These are phyloP conservation scores for Cyrtonyx montezumae DNA, from an alignment of 2,113 vertebrate species.

Conservation along the genomic window DNA sequence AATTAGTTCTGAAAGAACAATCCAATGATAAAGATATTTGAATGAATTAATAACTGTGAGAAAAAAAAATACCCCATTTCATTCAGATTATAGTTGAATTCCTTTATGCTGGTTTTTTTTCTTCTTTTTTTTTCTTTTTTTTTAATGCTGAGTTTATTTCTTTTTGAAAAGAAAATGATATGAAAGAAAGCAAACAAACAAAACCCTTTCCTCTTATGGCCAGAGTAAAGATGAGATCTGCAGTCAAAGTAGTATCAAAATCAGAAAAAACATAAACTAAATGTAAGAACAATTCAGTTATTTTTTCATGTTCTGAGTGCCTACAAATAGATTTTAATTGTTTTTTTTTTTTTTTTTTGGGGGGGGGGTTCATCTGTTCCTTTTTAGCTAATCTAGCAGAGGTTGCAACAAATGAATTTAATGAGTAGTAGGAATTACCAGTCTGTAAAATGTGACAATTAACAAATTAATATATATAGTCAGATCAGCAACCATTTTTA, in stretches of 20 bases:
- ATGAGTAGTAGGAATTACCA: not conserved
- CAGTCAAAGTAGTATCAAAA: not conserved
- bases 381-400: not conserved
- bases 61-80: not conserved
- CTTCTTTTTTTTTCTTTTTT: not conserved
- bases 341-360: not conserved
- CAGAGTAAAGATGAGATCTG: not conserved
- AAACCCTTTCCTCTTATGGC: not conserved
- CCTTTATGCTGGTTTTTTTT: not conserved
- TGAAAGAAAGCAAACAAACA: not conserved
- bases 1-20: conserved; percentile 39
- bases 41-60: conserved; percentile 14
- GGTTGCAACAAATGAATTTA: not conserved
- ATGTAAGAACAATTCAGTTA: not conserved
- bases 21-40: not conserved
- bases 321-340: not conserved
- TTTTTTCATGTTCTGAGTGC: not conserved
- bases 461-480: not conserved
- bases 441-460: not conserved
- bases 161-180: not conserved
- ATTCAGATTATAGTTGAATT: not conserved
- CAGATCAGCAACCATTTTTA: not conserved
- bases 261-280: not conserved
- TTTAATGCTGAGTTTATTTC: not conserved
- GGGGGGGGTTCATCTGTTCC: not conserved